These are phyloP conservation scores for Monodelphis domestica DNA, from an alignment of 2,797 vertebrate species.

Conservation along the genomic window DNA sequence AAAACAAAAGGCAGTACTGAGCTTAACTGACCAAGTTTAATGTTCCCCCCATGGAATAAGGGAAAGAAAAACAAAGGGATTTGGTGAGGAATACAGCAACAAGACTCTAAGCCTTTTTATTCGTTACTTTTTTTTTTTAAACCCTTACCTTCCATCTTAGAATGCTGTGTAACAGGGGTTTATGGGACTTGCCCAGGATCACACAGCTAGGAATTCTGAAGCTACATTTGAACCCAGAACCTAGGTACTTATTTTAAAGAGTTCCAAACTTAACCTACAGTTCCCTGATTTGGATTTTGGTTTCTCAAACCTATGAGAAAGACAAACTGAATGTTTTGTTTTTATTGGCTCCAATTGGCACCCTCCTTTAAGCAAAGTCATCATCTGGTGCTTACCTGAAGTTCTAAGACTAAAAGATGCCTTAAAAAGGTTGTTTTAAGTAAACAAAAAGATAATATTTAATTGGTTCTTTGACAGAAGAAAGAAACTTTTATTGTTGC, in stretches of 20 bases:
- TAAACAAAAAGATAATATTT: not conserved
- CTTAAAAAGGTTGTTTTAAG: not conserved
- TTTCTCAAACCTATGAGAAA: not conserved
- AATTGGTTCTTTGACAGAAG: not conserved
- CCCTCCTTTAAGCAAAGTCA: not conserved
- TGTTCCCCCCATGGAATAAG: not conserved
- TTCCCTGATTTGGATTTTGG: not conserved
- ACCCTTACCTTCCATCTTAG: too few relatives aligned
- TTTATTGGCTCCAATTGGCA: not conserved
- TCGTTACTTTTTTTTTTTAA: too few relatives aligned
- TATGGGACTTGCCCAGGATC: too few relatives aligned
- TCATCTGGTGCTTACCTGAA: not conserved
- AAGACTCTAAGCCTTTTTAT: not conserved
- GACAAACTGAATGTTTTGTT: not conserved
- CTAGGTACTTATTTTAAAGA: too few relatives aligned
- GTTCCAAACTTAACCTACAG: not conserved
- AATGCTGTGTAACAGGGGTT: too few relatives aligned
- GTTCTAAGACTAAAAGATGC: not conserved
- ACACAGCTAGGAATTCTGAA: too few relatives aligned
- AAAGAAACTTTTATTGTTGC: not conserved
- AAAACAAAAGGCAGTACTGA: too few relatives aligned
- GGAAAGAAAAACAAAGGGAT: not conserved
- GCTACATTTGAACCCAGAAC: too few relatives aligned
- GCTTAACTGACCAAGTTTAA: too few relatives aligned
- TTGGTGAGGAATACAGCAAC: not conserved